Base-by-base conservation (phyloP, 2,888 invertebrate genomes). In the Fragum whitleyi region DNA sequence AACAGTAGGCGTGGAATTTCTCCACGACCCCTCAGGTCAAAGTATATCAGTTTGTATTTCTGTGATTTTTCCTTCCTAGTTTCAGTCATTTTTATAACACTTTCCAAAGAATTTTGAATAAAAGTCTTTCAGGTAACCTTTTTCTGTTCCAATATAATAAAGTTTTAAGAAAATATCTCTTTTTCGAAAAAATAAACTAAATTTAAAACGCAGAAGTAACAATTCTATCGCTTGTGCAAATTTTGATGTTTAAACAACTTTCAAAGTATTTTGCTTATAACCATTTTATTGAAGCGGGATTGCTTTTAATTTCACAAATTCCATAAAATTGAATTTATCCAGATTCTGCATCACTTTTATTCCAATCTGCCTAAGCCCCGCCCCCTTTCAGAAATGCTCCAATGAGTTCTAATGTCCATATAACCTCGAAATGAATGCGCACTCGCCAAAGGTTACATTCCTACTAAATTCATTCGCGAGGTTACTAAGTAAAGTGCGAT, bases 1-100 rank as follows among this genome's bases (percentile, higher is more conserved):
- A 83, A 83, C 7, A 83, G 65, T 14, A 83, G 72, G 26, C 83
- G 47, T 7, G 83, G 83, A 5, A 83, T 83, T 59, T 83, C 83
- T 1, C 83, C 83, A 16, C 83, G 79, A 21, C 83, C 83, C 2
- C 83, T 74, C 5, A 83, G 6, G 36, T 83, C 83, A 61, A 83
- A 83, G 57, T 83, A 83, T 23, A 68, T 83, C 36, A 83, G 51
- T 32, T 75, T 79, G 26, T 79, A 83, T 42, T 77, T 79, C 1
- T 55, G 29, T 3, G 67, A 61, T 36, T 39, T 57, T 53, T 47
- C 42, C 23, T n/a, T 14, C 21, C 0, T 59, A 26, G 36, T 70
- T 36, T 70, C 76, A 53, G 47, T 76, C 74, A 74, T 67, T 67
- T 55, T 55, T 21, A 6, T 3, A 3, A 36, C 32, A 36, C 3